Evolutionary conservation across 2,888 invertebrate species (phyloP).

Genomic region (Ischnura elegans): DNA sequence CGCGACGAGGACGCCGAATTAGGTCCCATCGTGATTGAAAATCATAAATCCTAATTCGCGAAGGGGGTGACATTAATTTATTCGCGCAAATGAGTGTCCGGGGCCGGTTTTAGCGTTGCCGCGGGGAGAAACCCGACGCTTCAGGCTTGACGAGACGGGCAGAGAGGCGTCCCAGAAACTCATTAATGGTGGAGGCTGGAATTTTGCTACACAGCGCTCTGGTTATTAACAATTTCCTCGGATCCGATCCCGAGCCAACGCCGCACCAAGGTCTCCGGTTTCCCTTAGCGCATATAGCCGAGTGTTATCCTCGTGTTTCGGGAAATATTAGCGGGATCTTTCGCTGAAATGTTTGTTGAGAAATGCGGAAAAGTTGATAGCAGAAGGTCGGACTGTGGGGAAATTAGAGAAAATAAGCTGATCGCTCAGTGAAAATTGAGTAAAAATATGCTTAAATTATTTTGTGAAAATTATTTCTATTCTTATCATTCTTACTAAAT

Average conservation of each 20-base stretch:
- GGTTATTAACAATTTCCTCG: constrained; percentile 5
- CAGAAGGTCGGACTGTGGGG: no score
- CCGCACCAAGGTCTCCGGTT: background rate
- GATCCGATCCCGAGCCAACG: background rate
- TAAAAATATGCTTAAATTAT: no score
- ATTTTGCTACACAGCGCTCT: background rate
- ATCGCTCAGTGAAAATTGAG: no score
- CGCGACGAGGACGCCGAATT: background rate
- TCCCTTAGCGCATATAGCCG: background rate
- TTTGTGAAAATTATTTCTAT: no score
- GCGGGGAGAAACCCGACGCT: background rate
- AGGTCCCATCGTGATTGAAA: background rate
- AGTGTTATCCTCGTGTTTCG: no score
- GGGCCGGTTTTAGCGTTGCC: background rate
- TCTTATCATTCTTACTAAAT: no score
- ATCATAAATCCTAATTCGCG: constrained; percentile 9
- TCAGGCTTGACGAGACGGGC: background rate
- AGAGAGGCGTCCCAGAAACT: background rate
- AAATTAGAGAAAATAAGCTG: no score
- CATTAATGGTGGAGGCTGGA: background rate
- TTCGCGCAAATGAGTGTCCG: background rate
- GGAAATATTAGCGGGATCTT: no score
- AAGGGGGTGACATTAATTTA: constrained; percentile 5
- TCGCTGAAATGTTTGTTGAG: background rate
- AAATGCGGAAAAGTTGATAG: no score